Evolutionary conservation across 2,888 invertebrate genomes (phyloP), one percentile per base, ranked within the genome.

Genomic region (Andricus curvator): DNA sequence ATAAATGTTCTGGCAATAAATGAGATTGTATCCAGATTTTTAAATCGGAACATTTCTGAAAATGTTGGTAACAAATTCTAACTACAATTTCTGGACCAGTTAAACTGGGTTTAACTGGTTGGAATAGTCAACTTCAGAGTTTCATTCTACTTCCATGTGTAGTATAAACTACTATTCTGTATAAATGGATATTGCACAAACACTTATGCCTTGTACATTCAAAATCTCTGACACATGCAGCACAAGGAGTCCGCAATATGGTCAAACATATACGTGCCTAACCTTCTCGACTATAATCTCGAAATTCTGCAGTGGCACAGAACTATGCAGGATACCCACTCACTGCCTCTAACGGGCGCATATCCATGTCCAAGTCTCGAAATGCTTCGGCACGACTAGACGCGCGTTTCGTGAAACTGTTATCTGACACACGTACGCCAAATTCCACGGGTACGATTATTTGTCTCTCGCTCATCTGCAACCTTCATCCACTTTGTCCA

Each of bases 321-420:
- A 83, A 83, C 82, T 83, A 82, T 81, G 82, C 62, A 77, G 70
- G 76, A 65, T 67, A 81, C 78, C 78, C 68, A 81, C 83, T 65
- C 41, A 25, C 64, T 77, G 64, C 25, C 41, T 64, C 62, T 41
- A 77, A 65, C 62, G 33, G 44, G 65, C 64, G 82, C 82, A 74
- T 83, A 82, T 82, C 80, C 78, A 81, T 77, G 48, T 78, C 81
- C 64, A 79, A 84, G 81, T 78, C 78, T 82, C 80, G 81, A 81
- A 83, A 83, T 81, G 83, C 78, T 78, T 81, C 79, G 79, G 82
- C 83, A 83, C 77, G 78, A 81, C 81, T 78, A 76, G 78, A 79
- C 78, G 80, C 80, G 78, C 81, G 83, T 83, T 84, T 83, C 82
- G 76, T 78, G 82, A 78, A 84, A 84, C 80, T 81, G 82, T 80